Conservation (phyloP, 2,113 vertebrate species). For the Ginglymostoma cirratum region DNA sequence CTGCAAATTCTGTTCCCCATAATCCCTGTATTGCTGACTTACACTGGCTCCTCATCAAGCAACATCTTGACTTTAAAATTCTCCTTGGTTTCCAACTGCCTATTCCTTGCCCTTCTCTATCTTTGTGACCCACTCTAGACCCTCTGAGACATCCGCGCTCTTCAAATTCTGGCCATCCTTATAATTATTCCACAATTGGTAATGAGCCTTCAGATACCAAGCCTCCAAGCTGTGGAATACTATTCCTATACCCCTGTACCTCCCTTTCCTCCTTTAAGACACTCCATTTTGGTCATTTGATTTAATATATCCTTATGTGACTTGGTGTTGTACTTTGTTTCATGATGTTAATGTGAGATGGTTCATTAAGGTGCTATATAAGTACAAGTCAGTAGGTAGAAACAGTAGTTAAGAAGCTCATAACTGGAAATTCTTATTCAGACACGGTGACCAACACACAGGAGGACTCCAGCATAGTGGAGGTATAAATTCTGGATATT, state of each 20-base stretch:
- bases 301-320: background rate
- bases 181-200: background rate
- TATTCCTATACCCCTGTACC: background rate
- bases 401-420: background rate
- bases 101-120: background rate
- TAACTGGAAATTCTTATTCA: background rate
- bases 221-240: background rate
- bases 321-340: background rate
- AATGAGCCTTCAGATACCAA: background rate
- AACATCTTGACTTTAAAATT: background rate
- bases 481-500: background rate
- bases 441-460: background rate
- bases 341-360: background rate
- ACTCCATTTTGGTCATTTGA: background rate
- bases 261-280: background rate
- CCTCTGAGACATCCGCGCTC: background rate
- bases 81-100: background rate
- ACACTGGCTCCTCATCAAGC: background rate
- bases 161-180: background rate
- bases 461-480: background rate
- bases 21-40: background rate
- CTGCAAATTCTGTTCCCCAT: background rate
- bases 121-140: background rate
- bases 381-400: background rate
- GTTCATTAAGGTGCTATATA: background rate